phyloP scores from a whole-genome alignment of 2,113 vertebrate genomes.

The Ptilorrhoa leucosticta region DNA sequence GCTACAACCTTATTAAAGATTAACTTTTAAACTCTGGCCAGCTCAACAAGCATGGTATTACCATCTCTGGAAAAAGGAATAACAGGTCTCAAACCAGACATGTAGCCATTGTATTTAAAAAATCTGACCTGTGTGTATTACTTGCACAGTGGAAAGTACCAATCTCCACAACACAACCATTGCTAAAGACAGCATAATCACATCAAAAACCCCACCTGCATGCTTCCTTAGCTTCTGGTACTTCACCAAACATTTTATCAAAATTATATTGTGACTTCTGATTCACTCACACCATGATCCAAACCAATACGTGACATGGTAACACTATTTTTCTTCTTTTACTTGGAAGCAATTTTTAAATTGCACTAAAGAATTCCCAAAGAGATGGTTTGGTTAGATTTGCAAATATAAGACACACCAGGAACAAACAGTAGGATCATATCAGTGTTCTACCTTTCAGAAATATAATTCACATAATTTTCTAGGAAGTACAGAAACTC shows the following conservation, averaged over 20 bases:
- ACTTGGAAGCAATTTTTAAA: background rate
- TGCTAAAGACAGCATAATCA: background rate
- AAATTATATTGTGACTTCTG: background rate
- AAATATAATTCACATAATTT: background rate
- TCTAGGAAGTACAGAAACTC: background rate
- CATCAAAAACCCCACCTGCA: background rate
- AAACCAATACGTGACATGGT: background rate
- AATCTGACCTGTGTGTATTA: background rate
- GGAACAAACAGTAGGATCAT: background rate
- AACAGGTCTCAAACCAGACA: background rate
- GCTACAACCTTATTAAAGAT: background rate
- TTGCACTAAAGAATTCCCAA: background rate
- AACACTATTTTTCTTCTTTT: background rate
- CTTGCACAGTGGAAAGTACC: background rate
- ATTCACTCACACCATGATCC: background rate
- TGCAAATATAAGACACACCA: background rate
- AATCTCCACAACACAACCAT: background rate
- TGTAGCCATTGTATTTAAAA: background rate
- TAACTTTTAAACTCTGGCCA: background rate
- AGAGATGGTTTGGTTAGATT: background rate
- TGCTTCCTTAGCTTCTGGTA: background rate
- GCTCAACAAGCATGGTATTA: background rate
- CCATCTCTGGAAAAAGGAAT: background rate
- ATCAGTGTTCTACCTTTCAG: background rate
- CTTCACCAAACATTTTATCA: background rate